Percentiles rank a stretch among this genome's conserved stretches.
These are phyloP conservation scores for Eugnorisma glareosa DNA, from an alignment of 2,888 invertebrate genomes.

Conservation along the genomic window DNA sequence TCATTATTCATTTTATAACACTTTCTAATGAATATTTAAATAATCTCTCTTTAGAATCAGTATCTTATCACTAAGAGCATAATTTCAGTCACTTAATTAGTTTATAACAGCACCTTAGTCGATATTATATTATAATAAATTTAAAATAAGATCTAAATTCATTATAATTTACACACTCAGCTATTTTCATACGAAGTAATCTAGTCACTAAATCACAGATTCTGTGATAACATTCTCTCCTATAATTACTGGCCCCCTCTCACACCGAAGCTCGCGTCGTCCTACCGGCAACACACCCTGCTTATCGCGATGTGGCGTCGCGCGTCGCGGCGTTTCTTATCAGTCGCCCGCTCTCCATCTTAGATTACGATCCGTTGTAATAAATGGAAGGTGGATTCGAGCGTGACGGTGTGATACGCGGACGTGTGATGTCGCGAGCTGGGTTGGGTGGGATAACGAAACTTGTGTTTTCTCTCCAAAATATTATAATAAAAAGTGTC, in stretches of 20 bases:
- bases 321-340: slow-evolving; percentile 76
- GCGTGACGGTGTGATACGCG: slow-evolving; percentile 81
- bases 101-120: slow-evolving; percentile 39
- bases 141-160: slow-evolving; percentile 55
- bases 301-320: slow-evolving; percentile 77
- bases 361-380: slow-evolving; percentile 80
- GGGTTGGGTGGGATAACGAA: slow-evolving; percentile 41
- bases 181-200: slow-evolving; percentile 68
- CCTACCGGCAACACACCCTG: slow-evolving; percentile 66
- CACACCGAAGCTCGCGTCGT: slow-evolving; percentile 67
- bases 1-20: slow-evolving; percentile 29
- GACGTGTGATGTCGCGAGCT: slow-evolving; percentile 66
- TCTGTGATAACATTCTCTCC: slow-evolving; percentile 70
- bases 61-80: slow-evolving; percentile 37
- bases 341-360: slow-evolving; percentile 77
- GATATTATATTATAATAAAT: slow-evolving; percentile 50
- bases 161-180: slow-evolving; percentile 62
- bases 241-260: slow-evolving; percentile 69
- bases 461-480: slow-evolving; percentile 50
- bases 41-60: slow-evolving; percentile 31
- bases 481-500: neutral
- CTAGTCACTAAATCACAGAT: slow-evolving; percentile 68
- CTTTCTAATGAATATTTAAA: slow-evolving; percentile 45
- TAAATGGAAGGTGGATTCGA: slow-evolving; percentile 81
- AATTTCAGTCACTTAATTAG: slow-evolving; percentile 49